Evolutionary conservation across 2,113 vertebrate species (phyloP).

Genomic region (Cyprinus carpio): DNA sequence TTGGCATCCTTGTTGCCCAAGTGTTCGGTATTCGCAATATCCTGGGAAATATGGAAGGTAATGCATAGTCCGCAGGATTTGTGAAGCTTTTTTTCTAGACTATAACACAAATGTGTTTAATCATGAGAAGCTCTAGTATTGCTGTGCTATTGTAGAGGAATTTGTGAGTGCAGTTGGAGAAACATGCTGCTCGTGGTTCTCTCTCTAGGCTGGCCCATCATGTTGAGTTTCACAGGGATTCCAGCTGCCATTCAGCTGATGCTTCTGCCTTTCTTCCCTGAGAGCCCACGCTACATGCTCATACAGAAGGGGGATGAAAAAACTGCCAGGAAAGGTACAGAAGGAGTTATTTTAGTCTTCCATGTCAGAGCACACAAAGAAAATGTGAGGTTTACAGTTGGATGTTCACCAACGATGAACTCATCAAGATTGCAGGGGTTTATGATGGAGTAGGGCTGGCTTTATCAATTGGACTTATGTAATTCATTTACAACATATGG

Average conservation of each 20-base stretch:
- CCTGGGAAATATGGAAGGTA: constrained; percentile 82
- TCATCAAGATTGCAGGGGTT: not conserved
- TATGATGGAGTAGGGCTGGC: not conserved
- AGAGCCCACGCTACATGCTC: constrained; percentile 90
- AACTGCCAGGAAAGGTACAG: constrained; percentile 76
- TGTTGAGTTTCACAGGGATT: constrained; percentile 86
- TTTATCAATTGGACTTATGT: not conserved
- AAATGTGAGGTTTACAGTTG: not conserved
- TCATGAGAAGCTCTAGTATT: not conserved
- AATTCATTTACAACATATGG: not conserved
- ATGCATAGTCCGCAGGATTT: not conserved
- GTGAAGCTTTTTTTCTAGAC: not conserved
- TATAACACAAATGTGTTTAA: not conserved
- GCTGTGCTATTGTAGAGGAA: not conserved
- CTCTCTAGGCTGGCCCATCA: constrained; percentile 84
- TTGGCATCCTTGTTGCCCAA: constrained; percentile 90
- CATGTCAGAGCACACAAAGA: constrained; percentile 1
- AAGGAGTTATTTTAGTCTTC: constrained; percentile 12
- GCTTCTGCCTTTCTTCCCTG: constrained; percentile 85
- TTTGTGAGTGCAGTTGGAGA: not conserved
- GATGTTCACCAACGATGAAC: not conserved
- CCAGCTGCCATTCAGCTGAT: constrained; percentile 83
- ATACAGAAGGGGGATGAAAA: constrained; percentile 80
- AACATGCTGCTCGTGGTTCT: not conserved
- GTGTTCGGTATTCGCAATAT: constrained; percentile 81